Evolutionary conservation across 2,113 vertebrate species (phyloP).

Genomic region (Pagrus major): DNA sequence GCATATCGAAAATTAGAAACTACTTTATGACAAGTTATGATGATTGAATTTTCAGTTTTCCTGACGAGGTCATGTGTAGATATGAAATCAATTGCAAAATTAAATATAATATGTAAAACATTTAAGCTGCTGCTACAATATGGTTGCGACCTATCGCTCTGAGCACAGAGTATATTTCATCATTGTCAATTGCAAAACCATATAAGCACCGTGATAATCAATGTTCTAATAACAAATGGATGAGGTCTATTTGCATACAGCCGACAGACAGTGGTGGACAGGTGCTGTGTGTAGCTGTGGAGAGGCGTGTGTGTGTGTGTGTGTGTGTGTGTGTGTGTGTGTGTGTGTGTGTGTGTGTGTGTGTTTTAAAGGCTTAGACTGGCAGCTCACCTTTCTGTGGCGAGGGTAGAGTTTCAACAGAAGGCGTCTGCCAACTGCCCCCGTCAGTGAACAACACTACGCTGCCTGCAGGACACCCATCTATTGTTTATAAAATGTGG

Average conservation of each 20-base stretch:
- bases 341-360: constrained; percentile 18
- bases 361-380: not conserved
- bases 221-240: not conserved
- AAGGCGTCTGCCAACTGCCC: constrained; percentile 29
- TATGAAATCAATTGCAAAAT: not conserved
- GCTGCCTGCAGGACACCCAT: not conserved
- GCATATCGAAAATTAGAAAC: not conserved
- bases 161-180: not conserved
- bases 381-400: constrained; percentile 65
- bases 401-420: constrained; percentile 55
- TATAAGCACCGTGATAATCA: not conserved
- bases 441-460: not conserved
- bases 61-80: not conserved
- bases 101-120: not conserved
- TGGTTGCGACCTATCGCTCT: not conserved
- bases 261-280: constrained; percentile 12
- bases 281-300: constrained; percentile 24
- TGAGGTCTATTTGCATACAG: constrained; percentile 17
- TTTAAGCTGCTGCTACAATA: not conserved
- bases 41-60: not conserved
- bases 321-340: constrained; percentile 4
- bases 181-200: not conserved
- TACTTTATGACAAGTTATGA: not conserved
- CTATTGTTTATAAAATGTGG: not conserved
- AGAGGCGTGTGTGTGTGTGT: constrained; percentile 7